These are phyloP conservation scores for Drosophila auraria DNA, from an alignment of 1,140 invertebrate species.

Conservation along the genomic window DNA sequence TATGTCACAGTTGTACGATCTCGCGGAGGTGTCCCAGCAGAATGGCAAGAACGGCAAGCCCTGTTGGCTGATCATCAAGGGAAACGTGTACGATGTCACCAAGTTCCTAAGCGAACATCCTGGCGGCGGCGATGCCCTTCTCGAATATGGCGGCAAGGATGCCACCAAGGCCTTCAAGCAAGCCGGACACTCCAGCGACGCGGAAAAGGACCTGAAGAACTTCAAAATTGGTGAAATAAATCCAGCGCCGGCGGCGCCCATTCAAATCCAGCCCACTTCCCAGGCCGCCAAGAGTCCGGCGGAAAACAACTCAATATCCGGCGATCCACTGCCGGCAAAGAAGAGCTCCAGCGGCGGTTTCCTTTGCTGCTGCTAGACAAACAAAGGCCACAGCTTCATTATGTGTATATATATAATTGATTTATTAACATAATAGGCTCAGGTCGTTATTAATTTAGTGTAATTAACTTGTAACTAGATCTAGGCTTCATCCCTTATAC, in stretches of 20 bases:
- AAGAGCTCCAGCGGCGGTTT: conserved; percentile 41
- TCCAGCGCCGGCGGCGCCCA: conserved; percentile 35
- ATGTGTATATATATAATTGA: conserved; percentile 39
- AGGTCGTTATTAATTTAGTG: conserved; percentile 43
- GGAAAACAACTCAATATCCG: neutral
- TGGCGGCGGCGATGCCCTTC: conserved; percentile 87
- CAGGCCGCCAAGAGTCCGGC: neutral
- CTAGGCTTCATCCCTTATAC: conserved; percentile 26
- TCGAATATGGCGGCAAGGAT: conserved; percentile 89
- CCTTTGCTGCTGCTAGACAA: conserved; percentile 41
- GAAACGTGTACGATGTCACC: conserved; percentile 89
- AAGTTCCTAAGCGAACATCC: conserved; percentile 88
- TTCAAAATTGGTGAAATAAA: conserved; percentile 88
- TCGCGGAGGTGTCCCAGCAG: conserved; percentile 86
- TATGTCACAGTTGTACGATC: conserved; percentile 85
- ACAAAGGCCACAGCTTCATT: neutral
- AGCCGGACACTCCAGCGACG: conserved; percentile 88
- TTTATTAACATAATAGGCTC: conserved; percentile 53
- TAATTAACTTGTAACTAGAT: conserved; percentile 43
- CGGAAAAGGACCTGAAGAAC: conserved; percentile 86
- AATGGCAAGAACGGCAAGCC: conserved; percentile 86
- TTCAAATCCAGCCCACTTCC: conserved; percentile 49
- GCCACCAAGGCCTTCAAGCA: conserved; percentile 88
- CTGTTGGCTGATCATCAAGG: conserved; percentile 88
- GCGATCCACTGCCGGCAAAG: conserved; percentile 15